Percentiles rank a stretch among this genome's conserved stretches.
These are phyloP conservation scores for Argentina silus DNA, from an alignment of 2,797 vertebrate genomes.

Conservation along the genomic window DNA sequence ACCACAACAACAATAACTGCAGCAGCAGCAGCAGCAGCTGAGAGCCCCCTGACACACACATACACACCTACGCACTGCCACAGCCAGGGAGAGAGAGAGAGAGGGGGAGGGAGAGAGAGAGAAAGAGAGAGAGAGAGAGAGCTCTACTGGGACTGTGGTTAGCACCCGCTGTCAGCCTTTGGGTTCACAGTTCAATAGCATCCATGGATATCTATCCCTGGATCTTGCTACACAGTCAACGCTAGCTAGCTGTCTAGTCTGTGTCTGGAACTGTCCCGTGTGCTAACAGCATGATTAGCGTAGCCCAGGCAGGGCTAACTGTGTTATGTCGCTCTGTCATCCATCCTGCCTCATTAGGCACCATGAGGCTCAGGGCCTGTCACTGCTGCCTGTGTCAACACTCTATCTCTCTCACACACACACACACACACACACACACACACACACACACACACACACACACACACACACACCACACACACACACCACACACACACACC, in stretches of 20 bases:
- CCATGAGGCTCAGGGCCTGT: conserved; percentile 35
- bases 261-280: not conserved
- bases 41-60: too few species aligned
- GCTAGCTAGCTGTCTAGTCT: not conserved
- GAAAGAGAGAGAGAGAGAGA: too few species aligned
- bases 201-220: too few species aligned
- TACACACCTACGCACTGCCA: too few species aligned
- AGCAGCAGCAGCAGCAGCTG: too few species aligned
- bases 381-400: conserved; percentile 36
- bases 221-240: not conserved
- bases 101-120: too few species aligned
- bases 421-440: conserved; percentile 29
- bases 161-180: too few species aligned
- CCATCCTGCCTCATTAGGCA: conserved; percentile 53
- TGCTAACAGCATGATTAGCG: not conserved
- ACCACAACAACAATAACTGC: too few species aligned
- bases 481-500: conserved; percentile 24
- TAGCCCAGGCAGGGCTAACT: not conserved
- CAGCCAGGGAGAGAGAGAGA: too few species aligned
- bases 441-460: conserved; percentile 16
- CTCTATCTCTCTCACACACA: conserved; percentile 49
- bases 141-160: too few species aligned
- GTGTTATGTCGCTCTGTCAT: conserved; percentile 33
- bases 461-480: conserved; percentile 18
- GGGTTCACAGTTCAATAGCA: too few species aligned